These are phyloP conservation scores for Ariolimax columbianus DNA, from an alignment of 2,888 invertebrate genomes.

Conservation along the genomic window DNA sequence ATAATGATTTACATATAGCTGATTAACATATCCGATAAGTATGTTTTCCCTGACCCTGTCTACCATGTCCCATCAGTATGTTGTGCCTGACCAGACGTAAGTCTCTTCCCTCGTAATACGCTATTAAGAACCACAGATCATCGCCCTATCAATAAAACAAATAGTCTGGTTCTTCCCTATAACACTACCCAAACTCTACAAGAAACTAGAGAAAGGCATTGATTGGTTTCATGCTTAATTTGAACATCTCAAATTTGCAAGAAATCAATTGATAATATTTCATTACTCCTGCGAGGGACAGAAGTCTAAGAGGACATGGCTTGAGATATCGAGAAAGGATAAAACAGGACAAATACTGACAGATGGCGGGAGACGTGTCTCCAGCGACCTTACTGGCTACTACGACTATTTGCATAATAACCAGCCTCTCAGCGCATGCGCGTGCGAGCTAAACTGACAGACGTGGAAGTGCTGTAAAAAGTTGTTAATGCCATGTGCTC, in stretches of 20 bases:
- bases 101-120: too few relatives aligned
- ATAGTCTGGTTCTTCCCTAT: too few relatives aligned
- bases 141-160: too few relatives aligned
- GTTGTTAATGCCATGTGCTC: constrained; percentile 31
- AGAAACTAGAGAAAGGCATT: too few relatives aligned
- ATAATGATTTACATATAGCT: too few relatives aligned
- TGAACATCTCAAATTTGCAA: constrained; percentile 24
- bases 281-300: constrained; percentile 1
- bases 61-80: too few relatives aligned
- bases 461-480: constrained; percentile 20
- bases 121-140: too few relatives aligned
- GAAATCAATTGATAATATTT: constrained; percentile 48
- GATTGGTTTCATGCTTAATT: constrained; percentile 35
- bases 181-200: too few relatives aligned
- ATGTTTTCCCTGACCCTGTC: too few relatives aligned
- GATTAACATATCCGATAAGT: too few relatives aligned
- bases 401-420: constrained; percentile 56
- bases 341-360: constrained; percentile 48
- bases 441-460: constrained; percentile 18
- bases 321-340: constrained; percentile 11
- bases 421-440: constrained; percentile 40
- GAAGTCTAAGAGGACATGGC: constrained; percentile 7
- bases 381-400: constrained; percentile 46
- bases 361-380: constrained; percentile 43
- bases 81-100: too few relatives aligned